Base-by-base conservation (phyloP, 2,888 invertebrate genomes). In the Agrenia bidenticulata region DNA sequence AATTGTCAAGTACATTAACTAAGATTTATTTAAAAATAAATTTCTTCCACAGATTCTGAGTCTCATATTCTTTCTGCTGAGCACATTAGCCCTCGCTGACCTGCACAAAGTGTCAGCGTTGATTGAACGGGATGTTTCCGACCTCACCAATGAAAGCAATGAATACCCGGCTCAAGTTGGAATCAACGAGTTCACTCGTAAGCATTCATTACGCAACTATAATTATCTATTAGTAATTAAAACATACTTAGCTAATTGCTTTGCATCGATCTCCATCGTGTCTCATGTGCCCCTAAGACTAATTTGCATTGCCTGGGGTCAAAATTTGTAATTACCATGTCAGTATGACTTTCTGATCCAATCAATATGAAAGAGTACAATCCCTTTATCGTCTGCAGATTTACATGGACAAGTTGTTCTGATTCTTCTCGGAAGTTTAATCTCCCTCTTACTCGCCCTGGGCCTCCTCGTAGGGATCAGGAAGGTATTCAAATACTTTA, bases 11-110 rank as follows among this genome's bases (percentile, higher is more conserved):
- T 37, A 9, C 19, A 11, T 32, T 13, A 26, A 32, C 19, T 26
- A 19, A 7, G 21, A 19, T 42, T 58, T 42, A 11, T 50, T 39
- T 32, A 26, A 63, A 49, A n/a, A n/a, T n/a, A n/a, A n/a, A 13
- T 53, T 54, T 45, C 4, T 37, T 32, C 5, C 19, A 1, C 60
- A 75, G 75, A 72, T 75, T 37, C 56, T 75, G 51, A 72, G 75
- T 61, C 69, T 70, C 60, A 69, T 72, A 26, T 67, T 70, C 15
- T 67, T 73, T 54, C 66, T 75, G 32, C 62, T 75, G 64, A 67
- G 68, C 51, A 69, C 73, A 39, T 67, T 75, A 41, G 75, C 75
- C 4, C 64, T 75, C n/a, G 70, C 73, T 13, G 72, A 75, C 61
- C 61, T 75, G n/a, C 71, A 73, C 32, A 67, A 70, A 63, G 73